Percentiles rank a stretch among this genome's conserved stretches.
These are phyloP conservation scores for Chascanopsetta lugubris DNA, from an alignment of 2,113 vertebrate genomes.

Conservation along the genomic window DNA sequence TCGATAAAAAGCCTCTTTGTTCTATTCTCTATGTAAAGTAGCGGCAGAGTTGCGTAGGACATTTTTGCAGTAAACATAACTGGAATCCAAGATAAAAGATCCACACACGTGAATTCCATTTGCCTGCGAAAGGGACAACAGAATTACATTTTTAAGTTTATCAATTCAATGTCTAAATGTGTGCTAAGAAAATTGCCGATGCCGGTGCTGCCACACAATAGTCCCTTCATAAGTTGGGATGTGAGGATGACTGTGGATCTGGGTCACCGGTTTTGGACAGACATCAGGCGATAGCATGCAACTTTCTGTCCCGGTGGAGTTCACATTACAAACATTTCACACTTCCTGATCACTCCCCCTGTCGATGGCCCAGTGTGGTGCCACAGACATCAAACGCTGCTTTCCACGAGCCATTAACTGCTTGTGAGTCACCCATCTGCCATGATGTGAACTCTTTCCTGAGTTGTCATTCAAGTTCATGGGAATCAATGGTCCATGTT, in stretches of 20 bases:
- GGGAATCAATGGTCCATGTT: conserved; percentile 52
- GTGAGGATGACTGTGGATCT: conserved; percentile 18
- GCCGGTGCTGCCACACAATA: not conserved
- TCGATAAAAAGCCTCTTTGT: not conserved
- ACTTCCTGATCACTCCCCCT: conserved; percentile 58
- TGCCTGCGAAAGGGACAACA: too few species aligned
- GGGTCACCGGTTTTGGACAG: conserved; percentile 53
- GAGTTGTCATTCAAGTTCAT: conserved; percentile 56
- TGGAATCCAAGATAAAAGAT: not conserved
- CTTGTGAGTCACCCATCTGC: conserved; percentile 64
- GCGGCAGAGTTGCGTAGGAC: not conserved
- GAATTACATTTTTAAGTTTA: too few species aligned
- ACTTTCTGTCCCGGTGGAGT: conserved; percentile 40
- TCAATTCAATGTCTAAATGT: not conserved
- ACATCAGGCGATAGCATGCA: conserved; percentile 36
- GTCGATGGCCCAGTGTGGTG: conserved; percentile 59
- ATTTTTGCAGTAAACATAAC: not conserved
- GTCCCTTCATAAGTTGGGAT: not conserved
- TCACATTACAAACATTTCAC: conserved; percentile 46
- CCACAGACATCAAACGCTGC: conserved; percentile 55
- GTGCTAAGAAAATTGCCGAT: not conserved
- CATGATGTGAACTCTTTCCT: conserved; percentile 40
- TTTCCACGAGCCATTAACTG: conserved; percentile 60
- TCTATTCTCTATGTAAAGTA: not conserved
- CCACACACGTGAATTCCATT: too few species aligned